Percentiles rank a stretch among this genome's conserved stretches.
phyloP scores from a whole-genome alignment of 1,140 invertebrate genomes.

The Drosophila erecta region DNA sequence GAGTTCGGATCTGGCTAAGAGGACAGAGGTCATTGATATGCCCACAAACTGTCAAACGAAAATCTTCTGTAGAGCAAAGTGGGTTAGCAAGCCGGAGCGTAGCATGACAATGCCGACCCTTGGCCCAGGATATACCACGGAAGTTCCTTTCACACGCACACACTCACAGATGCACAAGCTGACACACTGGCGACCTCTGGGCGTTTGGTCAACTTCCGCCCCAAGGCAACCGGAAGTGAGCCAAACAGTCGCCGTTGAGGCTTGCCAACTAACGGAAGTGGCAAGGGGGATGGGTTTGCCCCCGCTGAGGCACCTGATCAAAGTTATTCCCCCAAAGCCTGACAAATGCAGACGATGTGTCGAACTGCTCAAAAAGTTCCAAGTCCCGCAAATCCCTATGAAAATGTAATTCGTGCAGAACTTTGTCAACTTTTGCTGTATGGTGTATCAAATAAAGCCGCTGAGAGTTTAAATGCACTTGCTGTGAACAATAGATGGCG shows the following conservation, averaged over 20 bases:
- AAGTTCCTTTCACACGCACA: constrained; percentile 60
- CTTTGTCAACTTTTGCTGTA: not conserved
- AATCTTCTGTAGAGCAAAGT: constrained; percentile 41
- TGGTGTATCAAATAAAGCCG: too few species aligned
- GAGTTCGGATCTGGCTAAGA: constrained; percentile 30
- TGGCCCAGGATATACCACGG: constrained; percentile 56
- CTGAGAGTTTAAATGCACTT: too few species aligned
- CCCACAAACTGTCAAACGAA: constrained; percentile 67
- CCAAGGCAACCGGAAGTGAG: constrained; percentile 54
- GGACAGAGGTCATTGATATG: constrained; percentile 63
- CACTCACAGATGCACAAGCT: constrained; percentile 1
- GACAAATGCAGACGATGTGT: constrained; percentile 5
- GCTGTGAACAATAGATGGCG: too few species aligned
- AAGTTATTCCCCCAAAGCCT: constrained; percentile 16
- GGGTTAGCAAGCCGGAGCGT: constrained; percentile 22
- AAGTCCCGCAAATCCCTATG: not conserved
- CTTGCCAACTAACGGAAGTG: constrained; percentile 29
- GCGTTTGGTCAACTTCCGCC: constrained; percentile 68
- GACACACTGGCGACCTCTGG: constrained; percentile 24
- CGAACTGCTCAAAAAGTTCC: not conserved
- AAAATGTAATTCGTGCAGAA: not conserved
- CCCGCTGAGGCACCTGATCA: constrained; percentile 27
- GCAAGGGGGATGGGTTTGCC: constrained; percentile 6
- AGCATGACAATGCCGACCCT: constrained; percentile 68
- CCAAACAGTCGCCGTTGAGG: constrained; percentile 61